Evolutionary conservation across 2,797 vertebrate genomes (phyloP).

Genomic region (Kryptopterus vitreolus): DNA sequence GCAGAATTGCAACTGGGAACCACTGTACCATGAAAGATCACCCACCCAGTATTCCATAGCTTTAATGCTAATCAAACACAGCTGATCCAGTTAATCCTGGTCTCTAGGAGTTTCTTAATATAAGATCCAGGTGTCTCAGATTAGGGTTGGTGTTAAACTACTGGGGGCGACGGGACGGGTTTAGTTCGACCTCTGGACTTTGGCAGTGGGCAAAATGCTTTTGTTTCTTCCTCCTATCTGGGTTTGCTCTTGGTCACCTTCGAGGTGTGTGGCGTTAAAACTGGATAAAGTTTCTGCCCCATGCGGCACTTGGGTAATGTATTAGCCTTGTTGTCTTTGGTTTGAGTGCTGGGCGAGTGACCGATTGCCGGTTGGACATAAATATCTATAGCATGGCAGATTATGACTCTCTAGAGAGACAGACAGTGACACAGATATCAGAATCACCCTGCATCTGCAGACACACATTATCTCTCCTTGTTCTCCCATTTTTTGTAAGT

Average conservation of each 20-base stretch:
- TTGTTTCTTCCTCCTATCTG: conserved; percentile 19
- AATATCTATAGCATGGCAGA: conserved; percentile 18
- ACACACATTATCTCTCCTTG: neutral
- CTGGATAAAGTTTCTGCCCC: neutral
- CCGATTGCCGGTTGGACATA: conserved; percentile 19
- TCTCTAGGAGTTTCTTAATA: conserved; percentile 4
- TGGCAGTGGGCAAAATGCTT: neutral
- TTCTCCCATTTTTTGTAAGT: neutral
- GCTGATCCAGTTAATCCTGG: conserved; percentile 12
- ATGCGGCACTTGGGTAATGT: neutral
- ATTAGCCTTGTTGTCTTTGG: conserved; percentile 52
- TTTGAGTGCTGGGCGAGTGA: conserved; percentile 24
- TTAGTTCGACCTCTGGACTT: conserved; percentile 3
- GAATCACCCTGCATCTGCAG: conserved; percentile 16
- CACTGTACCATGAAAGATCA: conserved; percentile 3
- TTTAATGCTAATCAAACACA: conserved; percentile 7
- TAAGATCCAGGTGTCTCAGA: conserved; percentile 20
- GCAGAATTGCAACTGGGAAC: neutral
- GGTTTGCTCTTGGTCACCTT: conserved; percentile 10
- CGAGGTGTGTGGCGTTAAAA: neutral
- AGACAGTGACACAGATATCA: conserved; percentile 8
- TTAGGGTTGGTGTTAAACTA: conserved; percentile 12
- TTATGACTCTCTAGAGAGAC: neutral
- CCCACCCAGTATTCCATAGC: neutral
- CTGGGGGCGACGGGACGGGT: too few species aligned